Evolutionary conservation across 2,797 vertebrate species (phyloP), one percentile per base, ranked within the genome.

Genomic region (Pygocentrus nattereri): DNA sequence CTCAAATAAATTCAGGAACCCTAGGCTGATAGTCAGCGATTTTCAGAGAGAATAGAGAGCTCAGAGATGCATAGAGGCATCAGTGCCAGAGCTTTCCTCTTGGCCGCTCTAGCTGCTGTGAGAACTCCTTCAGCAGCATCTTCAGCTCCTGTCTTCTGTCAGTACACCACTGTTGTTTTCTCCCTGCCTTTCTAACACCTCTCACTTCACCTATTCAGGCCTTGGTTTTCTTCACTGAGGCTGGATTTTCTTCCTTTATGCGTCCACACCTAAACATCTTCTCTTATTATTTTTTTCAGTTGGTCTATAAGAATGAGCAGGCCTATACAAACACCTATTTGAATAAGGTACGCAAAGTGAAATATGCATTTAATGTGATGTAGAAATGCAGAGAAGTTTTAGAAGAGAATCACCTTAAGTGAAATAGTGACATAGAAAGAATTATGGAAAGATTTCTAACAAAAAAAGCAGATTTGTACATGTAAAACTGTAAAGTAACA

Each of bases 41-140:
- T 69, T 27, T 70, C 68, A 25, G 44, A 49, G 16, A 70, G 44
- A 70, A 70, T 70, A 70, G 41, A 67, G 64, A 67, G 34, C 64
- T 67, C 44, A 47, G 41, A 27, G n/a, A 50, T 2, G 38, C 27
- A 30, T 49, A 23, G 68, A 70, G 41, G 68, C 50, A 68, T 50
- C 44, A 70, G 44, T 25, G 68, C 15, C n/a, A 70, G 41, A 70
- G 68, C 70, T 47, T 67, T 67, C 38, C 64, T 67, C 64, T 23
- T 67, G 64, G 67, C 64, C 38, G 64, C 64, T 44, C 64, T 15
- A 65, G 62, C 44, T 50, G 16, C 23, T 49, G 41, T 23, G 41
- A 70, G 27, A 71, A 30, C 47, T 52, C 18, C 49, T 11, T 71
- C 27, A 56, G 41, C 65, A 68, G 65, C n/a, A 49, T 50, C 70